phyloP scores from a whole-genome alignment of 1,140 invertebrate species.

The Wasmannia auropunctata region DNA sequence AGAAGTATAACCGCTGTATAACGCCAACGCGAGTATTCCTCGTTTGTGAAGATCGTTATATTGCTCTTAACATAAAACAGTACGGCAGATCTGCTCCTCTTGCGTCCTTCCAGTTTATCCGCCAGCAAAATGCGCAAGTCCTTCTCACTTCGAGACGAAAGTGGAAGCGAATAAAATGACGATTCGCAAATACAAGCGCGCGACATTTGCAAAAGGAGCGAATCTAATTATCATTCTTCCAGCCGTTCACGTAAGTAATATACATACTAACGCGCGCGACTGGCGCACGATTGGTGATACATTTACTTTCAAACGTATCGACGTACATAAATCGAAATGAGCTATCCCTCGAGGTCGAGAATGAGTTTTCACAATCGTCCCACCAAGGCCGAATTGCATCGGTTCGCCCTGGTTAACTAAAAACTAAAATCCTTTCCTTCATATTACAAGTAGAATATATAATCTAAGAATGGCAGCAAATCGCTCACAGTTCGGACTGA shows the following conservation, averaged over 20 bases:
- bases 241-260: neutral
- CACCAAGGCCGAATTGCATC: neutral
- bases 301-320: neutral
- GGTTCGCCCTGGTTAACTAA: neutral
- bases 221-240: conserved; percentile 8
- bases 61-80: neutral
- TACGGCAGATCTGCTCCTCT: neutral
- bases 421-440: neutral
- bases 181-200: neutral
- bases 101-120: neutral
- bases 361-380: neutral
- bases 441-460: conserved; percentile 11
- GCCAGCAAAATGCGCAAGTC: neutral
- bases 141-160: neutral
- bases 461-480: conserved; percentile 39
- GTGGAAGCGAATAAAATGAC: neutral
- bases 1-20: neutral
- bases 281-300: neutral
- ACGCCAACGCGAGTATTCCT: neutral
- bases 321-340: conserved; percentile 2
- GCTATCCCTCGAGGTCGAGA: neutral
- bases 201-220: neutral
- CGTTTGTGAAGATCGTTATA: neutral
- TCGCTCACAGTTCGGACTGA: conserved; percentile 1
- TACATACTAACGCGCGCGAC: too few relatives aligned